These are phyloP conservation scores for Halesus radiatus DNA, from an alignment of 1,140 invertebrate genomes.

Conservation along the genomic window DNA sequence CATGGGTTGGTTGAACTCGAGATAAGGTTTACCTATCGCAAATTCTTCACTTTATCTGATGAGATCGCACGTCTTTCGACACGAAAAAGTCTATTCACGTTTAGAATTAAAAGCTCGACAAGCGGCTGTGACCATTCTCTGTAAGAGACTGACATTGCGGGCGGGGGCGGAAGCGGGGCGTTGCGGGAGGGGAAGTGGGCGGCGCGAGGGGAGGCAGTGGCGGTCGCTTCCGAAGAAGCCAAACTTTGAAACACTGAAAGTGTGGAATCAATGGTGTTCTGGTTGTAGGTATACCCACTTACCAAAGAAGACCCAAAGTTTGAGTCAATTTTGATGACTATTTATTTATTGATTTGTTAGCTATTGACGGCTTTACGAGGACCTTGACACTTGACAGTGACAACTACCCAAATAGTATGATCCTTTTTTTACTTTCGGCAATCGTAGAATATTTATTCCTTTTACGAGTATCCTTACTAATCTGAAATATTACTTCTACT, in stretches of 20 bases:
- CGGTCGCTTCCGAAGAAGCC: conserved; percentile 1
- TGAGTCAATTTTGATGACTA: not conserved
- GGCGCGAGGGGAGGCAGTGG: not conserved
- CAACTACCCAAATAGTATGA: too few species aligned
- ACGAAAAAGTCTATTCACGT: not conserved
- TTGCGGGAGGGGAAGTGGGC: not conserved
- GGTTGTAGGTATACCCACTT: not conserved
- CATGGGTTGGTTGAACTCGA: too few species aligned
- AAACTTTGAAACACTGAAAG: not conserved
- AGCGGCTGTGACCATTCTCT: not conserved
- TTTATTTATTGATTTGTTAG: not conserved
- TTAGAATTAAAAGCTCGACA: not conserved
- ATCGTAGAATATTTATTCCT: too few species aligned
- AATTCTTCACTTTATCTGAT: conserved; percentile 2
- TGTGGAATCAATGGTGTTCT: not conserved
- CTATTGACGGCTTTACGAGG: not conserved
- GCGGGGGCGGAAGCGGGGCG: not conserved
- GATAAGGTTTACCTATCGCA: too few species aligned
- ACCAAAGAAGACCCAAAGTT: not conserved
- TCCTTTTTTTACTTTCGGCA: too few species aligned
- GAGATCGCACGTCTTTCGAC: not conserved
- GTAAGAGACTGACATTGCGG: not conserved
- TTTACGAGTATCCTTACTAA: too few species aligned
- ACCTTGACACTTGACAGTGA: too few species aligned
- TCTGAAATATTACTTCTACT: too few species aligned